Percentiles rank a stretch among this genome's conserved stretches.
These are phyloP conservation scores for Gobionotothen gibberifrons DNA, from an alignment of 2,797 vertebrate species.

Conservation along the genomic window DNA sequence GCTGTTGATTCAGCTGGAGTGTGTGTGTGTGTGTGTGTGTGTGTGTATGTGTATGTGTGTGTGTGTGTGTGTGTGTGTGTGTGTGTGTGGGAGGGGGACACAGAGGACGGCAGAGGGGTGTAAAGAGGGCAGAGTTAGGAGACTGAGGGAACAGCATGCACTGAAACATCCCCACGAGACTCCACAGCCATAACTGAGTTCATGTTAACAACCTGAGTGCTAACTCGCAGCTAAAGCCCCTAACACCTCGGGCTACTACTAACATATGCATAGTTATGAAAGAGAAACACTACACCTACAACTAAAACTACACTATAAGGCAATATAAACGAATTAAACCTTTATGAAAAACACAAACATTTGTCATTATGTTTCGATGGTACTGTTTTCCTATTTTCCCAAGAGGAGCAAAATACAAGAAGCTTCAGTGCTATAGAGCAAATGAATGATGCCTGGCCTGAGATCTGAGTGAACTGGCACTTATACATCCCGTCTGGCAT, in stretches of 20 bases:
- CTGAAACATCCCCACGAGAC: slow-evolving; percentile 53
- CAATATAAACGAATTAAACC: not conserved
- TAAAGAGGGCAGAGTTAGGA: slow-evolving; percentile 14
- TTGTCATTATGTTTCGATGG: slow-evolving; percentile 22
- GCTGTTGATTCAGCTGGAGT: slow-evolving; percentile 83
- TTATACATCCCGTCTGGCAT: slow-evolving; percentile 69
- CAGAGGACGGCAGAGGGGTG: slow-evolving; percentile 28
- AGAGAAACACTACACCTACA: slow-evolving; percentile 4
- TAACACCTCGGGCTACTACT: slow-evolving; percentile 31
- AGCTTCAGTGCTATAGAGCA: slow-evolving; percentile 32
- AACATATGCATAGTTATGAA: slow-evolving; percentile 43
- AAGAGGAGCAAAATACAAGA: slow-evolving; percentile 48
- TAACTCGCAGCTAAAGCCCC: slow-evolving; percentile 52
- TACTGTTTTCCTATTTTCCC: slow-evolving; percentile 29
- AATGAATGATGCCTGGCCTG: slow-evolving; percentile 59
- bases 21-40: slow-evolving; percentile 20
- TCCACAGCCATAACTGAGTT: slow-evolving; percentile 47
- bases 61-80: not conserved
- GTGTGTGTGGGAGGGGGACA: slow-evolving; percentile 25
- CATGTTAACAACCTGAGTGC: slow-evolving; percentile 56
- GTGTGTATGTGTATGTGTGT: slow-evolving; percentile 4
- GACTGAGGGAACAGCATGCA: slow-evolving; percentile 47
- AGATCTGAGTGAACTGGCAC: slow-evolving; percentile 58
- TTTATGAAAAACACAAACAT: slow-evolving; percentile 24
- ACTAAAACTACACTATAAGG: not conserved